phyloP scores from a whole-genome alignment of 2,888 invertebrate species.

The Coecobrya sp. region DNA sequence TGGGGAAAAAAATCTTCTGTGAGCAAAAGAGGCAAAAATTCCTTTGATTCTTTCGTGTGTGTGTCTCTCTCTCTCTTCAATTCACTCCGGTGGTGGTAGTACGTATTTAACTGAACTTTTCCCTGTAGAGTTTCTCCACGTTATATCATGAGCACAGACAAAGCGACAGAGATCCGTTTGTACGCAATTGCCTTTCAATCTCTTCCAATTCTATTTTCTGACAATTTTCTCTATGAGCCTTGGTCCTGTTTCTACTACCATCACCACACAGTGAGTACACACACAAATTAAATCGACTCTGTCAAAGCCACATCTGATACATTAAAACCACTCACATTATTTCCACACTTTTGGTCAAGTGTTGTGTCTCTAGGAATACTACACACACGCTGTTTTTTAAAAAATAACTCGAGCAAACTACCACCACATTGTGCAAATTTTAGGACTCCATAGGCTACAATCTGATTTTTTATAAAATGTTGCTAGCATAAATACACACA shows the following conservation, averaged over 20 bases:
- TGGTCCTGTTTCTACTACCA: slow-evolving; percentile 15
- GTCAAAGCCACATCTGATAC: slow-evolving; percentile 72
- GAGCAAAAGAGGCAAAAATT: slow-evolving; percentile 52
- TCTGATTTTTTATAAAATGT: not conserved
- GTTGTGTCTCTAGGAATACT: too few relatives aligned
- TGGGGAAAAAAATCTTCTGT: slow-evolving; percentile 14
- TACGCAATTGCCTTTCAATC: slow-evolving; percentile 61
- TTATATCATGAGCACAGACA: slow-evolving; percentile 7
- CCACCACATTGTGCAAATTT: not conserved
- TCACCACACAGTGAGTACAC: slow-evolving; percentile 3
- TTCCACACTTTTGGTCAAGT: slow-evolving; percentile 78
- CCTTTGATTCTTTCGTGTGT: slow-evolving; percentile 52
- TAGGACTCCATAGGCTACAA: not conserved
- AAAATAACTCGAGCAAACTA: slow-evolving; percentile 1
- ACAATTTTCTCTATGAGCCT: slow-evolving; percentile 56
- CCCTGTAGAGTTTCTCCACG: not conserved
- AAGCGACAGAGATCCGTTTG: slow-evolving; percentile 47
- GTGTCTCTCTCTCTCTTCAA: not conserved
- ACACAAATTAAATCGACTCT: slow-evolving; percentile 68
- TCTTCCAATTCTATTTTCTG: slow-evolving; percentile 61
- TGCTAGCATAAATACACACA: not conserved
- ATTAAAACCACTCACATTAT: slow-evolving; percentile 77
- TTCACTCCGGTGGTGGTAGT: not conserved
- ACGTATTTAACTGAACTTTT: slow-evolving; percentile 18
- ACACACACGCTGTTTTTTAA: slow-evolving; percentile 16